These are phyloP conservation scores for Gavia stellata DNA, from an alignment of 2,113 vertebrate genomes.

Conservation along the genomic window DNA sequence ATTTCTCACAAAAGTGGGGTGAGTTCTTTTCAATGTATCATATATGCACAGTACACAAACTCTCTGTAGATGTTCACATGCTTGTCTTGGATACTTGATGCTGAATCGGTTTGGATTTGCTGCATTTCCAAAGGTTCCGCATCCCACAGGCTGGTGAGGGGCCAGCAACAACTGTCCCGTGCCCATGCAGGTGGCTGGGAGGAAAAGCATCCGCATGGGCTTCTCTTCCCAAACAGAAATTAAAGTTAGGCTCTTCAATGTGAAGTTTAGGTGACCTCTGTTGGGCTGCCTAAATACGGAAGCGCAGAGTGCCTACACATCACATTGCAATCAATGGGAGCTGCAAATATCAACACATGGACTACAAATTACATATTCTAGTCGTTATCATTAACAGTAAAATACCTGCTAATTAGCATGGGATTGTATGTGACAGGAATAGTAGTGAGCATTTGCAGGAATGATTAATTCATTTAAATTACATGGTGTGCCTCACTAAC, in stretches of 20 bases:
- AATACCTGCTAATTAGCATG: slow-evolving; percentile 67
- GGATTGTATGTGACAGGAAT: slow-evolving; percentile 52
- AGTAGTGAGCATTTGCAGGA: slow-evolving; percentile 42
- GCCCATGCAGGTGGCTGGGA: neutral
- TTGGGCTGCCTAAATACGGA: slow-evolving; percentile 15
- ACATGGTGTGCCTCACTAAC: neutral
- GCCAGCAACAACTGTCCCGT: neutral
- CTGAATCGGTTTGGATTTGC: neutral
- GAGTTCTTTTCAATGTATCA: slow-evolving; percentile 45
- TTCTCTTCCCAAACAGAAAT: neutral
- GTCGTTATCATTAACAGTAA: slow-evolving; percentile 57
- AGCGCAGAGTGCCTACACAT: slow-evolving; percentile 40
- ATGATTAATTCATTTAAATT: slow-evolving; percentile 68
- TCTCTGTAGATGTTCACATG: neutral
- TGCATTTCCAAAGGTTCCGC: neutral
- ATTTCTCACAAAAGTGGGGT: slow-evolving; percentile 75
- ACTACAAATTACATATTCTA: slow-evolving; percentile 54
- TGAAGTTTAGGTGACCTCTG: slow-evolving; percentile 47
- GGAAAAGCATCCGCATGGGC: neutral
- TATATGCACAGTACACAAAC: neutral
- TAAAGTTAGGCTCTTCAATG: neutral
- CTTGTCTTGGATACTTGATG: neutral
- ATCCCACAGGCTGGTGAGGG: neutral
- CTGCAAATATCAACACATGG: slow-evolving; percentile 51
- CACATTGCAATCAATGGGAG: slow-evolving; percentile 49